phyloP scores from a whole-genome alignment of 2,113 vertebrate species.

The Chiloscyllium plagiosum region DNA sequence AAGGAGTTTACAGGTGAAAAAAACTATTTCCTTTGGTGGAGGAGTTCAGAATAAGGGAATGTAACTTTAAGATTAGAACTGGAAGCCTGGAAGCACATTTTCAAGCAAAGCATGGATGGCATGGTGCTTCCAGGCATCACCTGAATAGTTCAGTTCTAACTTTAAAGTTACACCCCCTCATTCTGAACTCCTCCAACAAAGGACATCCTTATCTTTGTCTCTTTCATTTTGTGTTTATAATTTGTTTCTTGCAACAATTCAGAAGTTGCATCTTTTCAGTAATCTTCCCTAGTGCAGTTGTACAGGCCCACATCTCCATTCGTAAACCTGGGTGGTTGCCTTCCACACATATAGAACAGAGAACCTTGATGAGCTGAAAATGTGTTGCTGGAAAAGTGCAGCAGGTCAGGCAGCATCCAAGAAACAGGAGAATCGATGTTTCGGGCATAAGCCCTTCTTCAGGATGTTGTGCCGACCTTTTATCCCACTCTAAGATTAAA shows the following conservation, averaged over 20 bases:
- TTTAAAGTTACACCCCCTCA: neutral
- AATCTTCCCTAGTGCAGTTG: neutral
- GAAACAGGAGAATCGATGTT: too few species aligned
- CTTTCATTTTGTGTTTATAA: neutral
- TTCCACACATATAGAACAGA: neutral
- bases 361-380: too few species aligned
- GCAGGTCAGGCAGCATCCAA: too few species aligned
- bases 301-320: neutral
- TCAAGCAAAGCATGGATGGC: neutral
- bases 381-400: too few species aligned
- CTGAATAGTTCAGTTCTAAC: neutral
- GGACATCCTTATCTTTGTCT: neutral
- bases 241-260: neutral
- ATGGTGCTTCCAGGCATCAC: neutral
- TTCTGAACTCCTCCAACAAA: neutral
- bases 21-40: neutral
- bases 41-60: neutral
- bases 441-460: too few species aligned
- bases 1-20: too few species aligned
- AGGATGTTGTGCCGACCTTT: too few species aligned
- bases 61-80: neutral
- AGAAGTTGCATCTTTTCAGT: neutral
- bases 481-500: too few species aligned
- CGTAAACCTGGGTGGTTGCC: neutral
- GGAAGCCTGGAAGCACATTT: neutral